These are phyloP conservation scores for Diabrotica undecimpunctata DNA, from an alignment of 1,140 invertebrate species.

Conservation along the genomic window DNA sequence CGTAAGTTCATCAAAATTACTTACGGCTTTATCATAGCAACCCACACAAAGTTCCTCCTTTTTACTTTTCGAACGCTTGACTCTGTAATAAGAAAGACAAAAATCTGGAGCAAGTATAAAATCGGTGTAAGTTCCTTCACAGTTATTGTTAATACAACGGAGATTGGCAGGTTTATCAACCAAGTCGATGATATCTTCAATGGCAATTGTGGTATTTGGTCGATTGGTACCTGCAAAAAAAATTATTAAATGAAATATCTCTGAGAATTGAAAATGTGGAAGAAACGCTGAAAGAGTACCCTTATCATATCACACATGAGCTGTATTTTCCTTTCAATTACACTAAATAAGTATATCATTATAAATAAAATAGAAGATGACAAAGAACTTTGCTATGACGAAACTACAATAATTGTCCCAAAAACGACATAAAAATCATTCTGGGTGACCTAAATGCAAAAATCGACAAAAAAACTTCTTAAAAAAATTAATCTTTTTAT, in stretches of 20 bases:
- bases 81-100: conserved; percentile 52
- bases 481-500: no score
- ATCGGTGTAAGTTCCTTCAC: conserved; percentile 46
- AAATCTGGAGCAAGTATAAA: conserved; percentile 51
- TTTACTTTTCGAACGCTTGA: conserved; percentile 48
- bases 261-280: not conserved
- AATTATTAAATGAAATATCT: not conserved
- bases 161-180: conserved; percentile 37
- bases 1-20: conserved; percentile 42
- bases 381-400: no score
- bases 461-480: no score
- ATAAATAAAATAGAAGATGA: no score
- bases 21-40: conserved; percentile 49
- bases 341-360: no score
- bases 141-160: conserved; percentile 56
- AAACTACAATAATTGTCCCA: no score
- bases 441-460: no score
- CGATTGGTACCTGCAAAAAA: not conserved
- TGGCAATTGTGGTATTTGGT: conserved; percentile 1
- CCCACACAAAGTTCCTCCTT: conserved; percentile 50
- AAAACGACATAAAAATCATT: no score
- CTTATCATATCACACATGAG: not conserved
- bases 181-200: conserved; percentile 39
- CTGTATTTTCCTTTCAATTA: no score
- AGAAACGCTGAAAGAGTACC: not conserved